Base-by-base conservation (phyloP, 2,113 vertebrate genomes). In the Otis tarda region DNA sequence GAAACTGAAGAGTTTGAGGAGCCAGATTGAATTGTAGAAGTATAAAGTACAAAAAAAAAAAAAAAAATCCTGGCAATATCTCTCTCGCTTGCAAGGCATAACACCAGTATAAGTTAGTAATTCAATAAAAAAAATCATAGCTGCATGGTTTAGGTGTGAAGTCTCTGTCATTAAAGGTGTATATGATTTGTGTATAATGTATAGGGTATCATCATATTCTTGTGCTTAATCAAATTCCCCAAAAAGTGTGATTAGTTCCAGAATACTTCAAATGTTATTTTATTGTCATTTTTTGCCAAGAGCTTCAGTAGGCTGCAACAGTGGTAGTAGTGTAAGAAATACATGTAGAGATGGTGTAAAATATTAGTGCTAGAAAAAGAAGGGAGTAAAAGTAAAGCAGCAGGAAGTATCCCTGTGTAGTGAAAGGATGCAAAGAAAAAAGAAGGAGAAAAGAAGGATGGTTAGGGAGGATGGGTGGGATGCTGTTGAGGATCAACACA, bases 81-180 rank as follows among this genome's bases (percentile, higher is more conserved):
- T 23, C n/a, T 86, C 16, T 68, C 31, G 13, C 12, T 73, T 84
- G 12, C 28, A 59, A 81, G 35, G 16, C 1, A 0, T 57, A 60
- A 33, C 50, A 63, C 16, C 1, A 6, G 14, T 56, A 22, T 30
- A 60, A 37, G 12, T 90, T 85, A 76, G 39, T 57, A 76, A 41
- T 84, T 84, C 24, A n/a, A 16, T 59, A 50, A 41, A 63, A 63
- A 45, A 70, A 22, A 7, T 7, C 3, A 12, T 41, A 55, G 30
- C 37, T 75, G 1, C 0, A 0, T 61, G 35, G 14, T 39, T 45
- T 83, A 33, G 7, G 22, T 69, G 5, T 64, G 41, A 13, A 65
- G 9, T 76, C 22, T 60, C 9, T 30, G 45, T 90, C 24, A 25
- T 25, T 49, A 86, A 87, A 84, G n/a, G 2, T 4, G 10, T 49